A percentile compares a stretch with the other conserved stretches of the same genome.
phyloP scores from a whole-genome alignment of 2,888 invertebrate genomes.

The Automeris io region DNA sequence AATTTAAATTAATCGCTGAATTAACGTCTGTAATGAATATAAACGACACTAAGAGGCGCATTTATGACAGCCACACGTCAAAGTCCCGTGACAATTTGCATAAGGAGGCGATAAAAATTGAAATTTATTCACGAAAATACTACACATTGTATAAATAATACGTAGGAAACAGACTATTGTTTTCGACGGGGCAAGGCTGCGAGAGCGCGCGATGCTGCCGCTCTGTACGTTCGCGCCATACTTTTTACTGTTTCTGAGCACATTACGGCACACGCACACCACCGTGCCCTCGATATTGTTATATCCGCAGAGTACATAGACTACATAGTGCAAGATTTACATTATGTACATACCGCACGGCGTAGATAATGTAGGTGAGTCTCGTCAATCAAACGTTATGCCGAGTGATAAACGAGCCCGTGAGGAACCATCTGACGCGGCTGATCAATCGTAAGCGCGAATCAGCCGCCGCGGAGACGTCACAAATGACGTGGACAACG shows the following conservation, averaged over 20 bases:
- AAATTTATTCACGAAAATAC: conserved; percentile 42
- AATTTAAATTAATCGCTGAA: neutral
- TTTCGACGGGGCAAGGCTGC: conserved; percentile 66
- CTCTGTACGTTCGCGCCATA: conserved; percentile 71
- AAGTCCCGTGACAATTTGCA: conserved; percentile 5
- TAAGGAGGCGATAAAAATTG: conserved; percentile 7
- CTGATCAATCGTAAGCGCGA: conserved; percentile 25
- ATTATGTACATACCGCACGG: conserved; percentile 66
- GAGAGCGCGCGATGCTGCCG: conserved; percentile 67
- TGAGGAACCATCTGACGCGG: conserved; percentile 32
- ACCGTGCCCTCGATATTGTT: conserved; percentile 54
- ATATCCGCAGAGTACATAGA: conserved; percentile 40
- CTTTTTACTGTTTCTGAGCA: conserved; percentile 79
- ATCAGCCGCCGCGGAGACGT: conserved; percentile 20
- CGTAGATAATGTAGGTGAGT: conserved; percentile 62
- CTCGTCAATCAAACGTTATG: conserved; percentile 61
- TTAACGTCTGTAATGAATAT: too few species aligned
- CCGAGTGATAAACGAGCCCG: conserved; percentile 66
- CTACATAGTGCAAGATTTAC: conserved; percentile 66
- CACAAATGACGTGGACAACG: conserved; percentile 14
- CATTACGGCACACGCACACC: conserved; percentile 64
- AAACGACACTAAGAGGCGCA: neutral
- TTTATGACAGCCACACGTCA: neutral
- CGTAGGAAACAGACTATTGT: conserved; percentile 57
- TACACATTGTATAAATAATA: conserved; percentile 13